Base-by-base conservation (phyloP, 2,113 vertebrate genomes). In the Sakesphorus luctuosus region DNA sequence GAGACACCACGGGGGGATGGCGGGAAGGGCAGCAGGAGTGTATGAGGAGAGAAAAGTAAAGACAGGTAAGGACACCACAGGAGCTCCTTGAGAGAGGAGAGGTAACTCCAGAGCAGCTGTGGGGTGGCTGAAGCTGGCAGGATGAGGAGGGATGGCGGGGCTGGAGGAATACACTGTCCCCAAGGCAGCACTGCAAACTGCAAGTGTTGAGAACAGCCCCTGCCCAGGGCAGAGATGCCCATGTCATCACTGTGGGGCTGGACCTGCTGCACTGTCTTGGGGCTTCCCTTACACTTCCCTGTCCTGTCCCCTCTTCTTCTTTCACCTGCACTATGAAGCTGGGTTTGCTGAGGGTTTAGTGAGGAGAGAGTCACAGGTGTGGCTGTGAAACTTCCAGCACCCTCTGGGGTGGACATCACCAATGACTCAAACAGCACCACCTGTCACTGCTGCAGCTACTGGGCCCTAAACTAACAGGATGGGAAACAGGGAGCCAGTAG, bases 31-130 rank as follows among this genome's bases (percentile, higher is more conserved):
- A 11, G 65, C 67, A 80, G 18, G 78, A 62, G 50, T 1, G 40
- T 43, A 10, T 84, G 93, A 84, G 55, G 67, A 96, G 86, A 96
- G 77, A 97, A 85, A 95, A 84, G 82, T 24, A 74, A 87, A 94
- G 79, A 19, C 0, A 3, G 81, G 93, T 95, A 90, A 93, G n/a
- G 77, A 85, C 55, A 67, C 21, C 1, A 0, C 2, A 1, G 38
- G 58, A 93, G 65, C 29, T 85, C 36, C 77, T 36, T 11, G 47
- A 72, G n/a, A 46, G 58, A 83, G 55, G 68, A 71, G 40, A 95
- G 50, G 50, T 21, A 74, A 68, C 0, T 11, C 7, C 7, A 69
- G 75, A 76, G 58, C 10, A 66, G 77, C 38, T 11, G 16, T 73
- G 38, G 3, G 8, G 67, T 80, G 44, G 52, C 61, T 2, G 5